These are phyloP conservation scores for Salvelinus sp. DNA, from an alignment of 2,113 vertebrate genomes.

Conservation along the genomic window DNA sequence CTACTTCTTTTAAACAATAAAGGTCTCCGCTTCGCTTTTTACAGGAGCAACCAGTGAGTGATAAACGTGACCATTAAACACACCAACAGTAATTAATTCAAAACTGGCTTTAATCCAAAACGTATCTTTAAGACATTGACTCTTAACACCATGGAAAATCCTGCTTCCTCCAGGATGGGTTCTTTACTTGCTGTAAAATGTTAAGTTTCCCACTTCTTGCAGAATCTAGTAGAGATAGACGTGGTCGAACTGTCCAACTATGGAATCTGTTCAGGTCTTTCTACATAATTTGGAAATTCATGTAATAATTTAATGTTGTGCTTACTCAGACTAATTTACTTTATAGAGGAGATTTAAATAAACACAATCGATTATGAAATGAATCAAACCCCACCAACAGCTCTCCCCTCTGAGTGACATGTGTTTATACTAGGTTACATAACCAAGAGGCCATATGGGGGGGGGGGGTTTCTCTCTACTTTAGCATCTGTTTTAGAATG, in stretches of 20 bases:
- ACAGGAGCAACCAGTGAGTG: not conserved
- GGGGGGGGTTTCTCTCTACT: too few species aligned
- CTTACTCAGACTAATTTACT: too few species aligned
- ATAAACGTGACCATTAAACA: not conserved
- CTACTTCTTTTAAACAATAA: conserved; percentile 1
- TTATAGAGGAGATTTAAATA: too few species aligned
- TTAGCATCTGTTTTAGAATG: not conserved
- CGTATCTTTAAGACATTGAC: not conserved
- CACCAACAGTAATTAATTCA: not conserved
- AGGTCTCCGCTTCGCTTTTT: not conserved
- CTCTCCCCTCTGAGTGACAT: not conserved
- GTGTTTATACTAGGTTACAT: not conserved
- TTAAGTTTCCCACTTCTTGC: too few species aligned
- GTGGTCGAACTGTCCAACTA: too few species aligned
- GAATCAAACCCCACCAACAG: not conserved
- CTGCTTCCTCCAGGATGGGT: too few species aligned
- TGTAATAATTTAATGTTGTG: too few species aligned
- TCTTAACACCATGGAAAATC: not conserved
- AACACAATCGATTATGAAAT: not conserved
- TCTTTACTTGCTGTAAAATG: too few species aligned
- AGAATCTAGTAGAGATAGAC: too few species aligned
- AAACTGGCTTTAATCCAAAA: not conserved
- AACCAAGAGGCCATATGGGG: not conserved
- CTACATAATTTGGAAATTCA: too few species aligned
- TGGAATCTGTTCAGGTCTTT: too few species aligned